Percentiles rank a stretch among this genome's conserved stretches.
Evolutionary conservation across 2,113 vertebrate genomes (phyloP).

Genomic region (Semnopithecus entellus): DNA sequence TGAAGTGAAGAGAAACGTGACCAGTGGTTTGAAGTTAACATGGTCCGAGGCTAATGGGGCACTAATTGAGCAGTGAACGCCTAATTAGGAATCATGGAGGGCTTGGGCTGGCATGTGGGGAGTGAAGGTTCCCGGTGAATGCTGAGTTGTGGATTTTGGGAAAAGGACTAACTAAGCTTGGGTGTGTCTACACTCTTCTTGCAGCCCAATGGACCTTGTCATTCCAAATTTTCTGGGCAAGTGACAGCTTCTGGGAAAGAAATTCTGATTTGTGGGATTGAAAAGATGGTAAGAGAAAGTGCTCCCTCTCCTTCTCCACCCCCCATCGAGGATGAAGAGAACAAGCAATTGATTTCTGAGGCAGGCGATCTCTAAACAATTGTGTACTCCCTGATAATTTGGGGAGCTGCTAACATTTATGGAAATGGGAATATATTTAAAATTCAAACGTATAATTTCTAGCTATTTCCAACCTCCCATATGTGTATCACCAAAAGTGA

Average conservation of each 20-base stretch:
- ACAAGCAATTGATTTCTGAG: conserved; percentile 57
- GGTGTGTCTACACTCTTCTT: neutral
- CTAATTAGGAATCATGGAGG: conserved; percentile 23
- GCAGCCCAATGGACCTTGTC: conserved; percentile 1
- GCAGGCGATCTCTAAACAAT: conserved; percentile 16
- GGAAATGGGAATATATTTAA: conserved; percentile 78
- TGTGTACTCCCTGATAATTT: conserved; percentile 67
- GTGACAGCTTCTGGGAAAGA: conserved; percentile 1
- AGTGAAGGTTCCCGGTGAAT: neutral
- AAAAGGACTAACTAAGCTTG: neutral
- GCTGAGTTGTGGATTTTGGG: neutral
- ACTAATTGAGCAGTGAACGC: neutral
- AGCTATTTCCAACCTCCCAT: conserved; percentile 77
- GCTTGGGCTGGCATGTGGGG: neutral
- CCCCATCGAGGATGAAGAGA: conserved; percentile 7
- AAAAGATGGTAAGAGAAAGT: neutral
- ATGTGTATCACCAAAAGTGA: conserved; percentile 74
- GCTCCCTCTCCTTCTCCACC: neutral
- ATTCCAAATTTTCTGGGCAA: conserved; percentile 44
- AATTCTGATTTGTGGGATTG: neutral
- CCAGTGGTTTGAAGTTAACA: neutral
- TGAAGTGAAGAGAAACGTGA: conserved; percentile 30
- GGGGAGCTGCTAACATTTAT: conserved; percentile 71
- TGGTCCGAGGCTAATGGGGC: conserved; percentile 3
- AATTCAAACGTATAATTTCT: conserved; percentile 75